Base-by-base conservation (phyloP, 1,140 invertebrate species). In the Belonocnema kinseyi region DNA sequence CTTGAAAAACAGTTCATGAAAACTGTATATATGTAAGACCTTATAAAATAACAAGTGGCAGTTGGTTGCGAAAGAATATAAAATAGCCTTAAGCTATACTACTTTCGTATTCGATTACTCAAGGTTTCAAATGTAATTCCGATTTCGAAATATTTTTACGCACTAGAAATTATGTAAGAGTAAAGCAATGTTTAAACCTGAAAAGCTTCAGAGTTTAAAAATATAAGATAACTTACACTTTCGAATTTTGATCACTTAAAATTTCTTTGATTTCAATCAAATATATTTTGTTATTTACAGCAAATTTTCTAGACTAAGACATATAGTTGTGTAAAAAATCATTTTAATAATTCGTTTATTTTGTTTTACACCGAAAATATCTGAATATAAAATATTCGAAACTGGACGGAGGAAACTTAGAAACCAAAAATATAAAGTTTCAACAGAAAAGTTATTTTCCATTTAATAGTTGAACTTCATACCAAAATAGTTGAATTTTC, bases 61-160 rank as follows among this genome's bases (percentile, higher is more conserved):
- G 12, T 61, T 61, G 3, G 17, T 61, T 61, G 11, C 11, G 52
- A 54, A 54, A 61, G 0, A 66, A 66, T 16, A 12, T 40, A 66
- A 66, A 66, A 16, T 6, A 66, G 26, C 58, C 58, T 66, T 66
- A 26, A 26, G 21, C 21, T 5, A 26, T 21, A 66, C 21, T 16
- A 26, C 13, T 26, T 66, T 14, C 21, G 40, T 33, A 33, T 33
- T 33, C 26, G 40, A 11, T 66, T 40, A 14, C 26, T 66, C 26
- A 66, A 66, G 58, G 58, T 66, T 66, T 0, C 21, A 13, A 33
- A 66, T 66, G 40, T 66, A 26, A 66, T 58, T 58, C 4, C 56
- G 17, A 56, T 61, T 61, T 61, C 40, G 13, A 66, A 66, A 61
- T 61, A 33, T 12, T 14, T 61, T 61, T 5, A 33, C 21, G 14